Evolutionary conservation across 2,797 vertebrate genomes (phyloP), one percentile per base, ranked within the genome.

Genomic region (Sebastes hubbsi): DNA sequence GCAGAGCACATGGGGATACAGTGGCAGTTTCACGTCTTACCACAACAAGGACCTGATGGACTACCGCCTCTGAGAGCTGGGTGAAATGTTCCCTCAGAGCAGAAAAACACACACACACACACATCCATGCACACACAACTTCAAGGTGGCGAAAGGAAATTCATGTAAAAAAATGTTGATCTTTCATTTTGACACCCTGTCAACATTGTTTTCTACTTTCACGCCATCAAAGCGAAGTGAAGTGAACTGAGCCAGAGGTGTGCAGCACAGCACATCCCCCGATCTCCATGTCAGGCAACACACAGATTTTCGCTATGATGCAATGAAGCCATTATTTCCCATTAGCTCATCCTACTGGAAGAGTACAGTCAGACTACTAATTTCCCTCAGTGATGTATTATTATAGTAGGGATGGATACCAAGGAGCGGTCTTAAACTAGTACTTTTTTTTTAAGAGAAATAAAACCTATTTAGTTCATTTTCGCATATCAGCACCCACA

Each of bases 21-120:
- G 65, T 12, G 16, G 60, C 59, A 64, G 42, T 27, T 18, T 27
- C 11, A 68, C n/a, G 8, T 62, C 58, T 18, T 29, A 36, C 22
- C 24, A 66, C 46, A 77, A 63, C 55, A 30, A 27, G n/a, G 29
- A 79, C 29, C 32, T 79, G 55, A 72, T 49, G 60, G 60, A 54
- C 59, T 32, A 20, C 22, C 42, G 62, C 32, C 55, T 32, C 56
- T 34, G 49, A 62, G n/a, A 30, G 52, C 55, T 16, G 30, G 32
- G 20, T 67, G 25, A 65, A 36, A 59, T 58, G 65, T 27, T 63
- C 36, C n/a, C 32, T 36, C 24, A 5, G 14, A 70, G 58, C 59
- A 81, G 8, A 55, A 9, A 29, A 2, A 49, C 58, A 73, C 49
- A 58, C 27, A 61, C 36, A 49, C 5, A n/a, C 34, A 27, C 8